phyloP scores from a whole-genome alignment of 2,888 invertebrate species.

The Brenthis daphne region DNA sequence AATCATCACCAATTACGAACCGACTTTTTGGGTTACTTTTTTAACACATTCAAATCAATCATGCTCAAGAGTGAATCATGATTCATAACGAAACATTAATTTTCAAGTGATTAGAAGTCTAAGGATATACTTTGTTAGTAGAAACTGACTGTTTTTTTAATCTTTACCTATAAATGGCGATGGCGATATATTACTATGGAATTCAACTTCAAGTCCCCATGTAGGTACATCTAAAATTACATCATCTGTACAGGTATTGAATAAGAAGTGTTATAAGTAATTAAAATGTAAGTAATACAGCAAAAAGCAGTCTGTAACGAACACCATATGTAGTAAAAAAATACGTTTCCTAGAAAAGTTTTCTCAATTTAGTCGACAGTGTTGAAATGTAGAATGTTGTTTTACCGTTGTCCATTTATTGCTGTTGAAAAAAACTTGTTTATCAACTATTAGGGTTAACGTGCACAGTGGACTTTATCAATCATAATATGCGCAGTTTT shows the following conservation, averaged over 20 bases:
- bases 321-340: slow-evolving; percentile 5
- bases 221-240: slow-evolving; percentile 4
- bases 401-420: slow-evolving; percentile 39
- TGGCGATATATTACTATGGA: too few species aligned
- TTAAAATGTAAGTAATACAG: slow-evolving; percentile 7
- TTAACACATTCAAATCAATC: too few species aligned
- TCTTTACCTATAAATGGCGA: too few species aligned
- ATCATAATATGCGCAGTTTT: not conserved
- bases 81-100: not conserved
- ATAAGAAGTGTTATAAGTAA: slow-evolving; percentile 2
- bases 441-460: slow-evolving; percentile 24
- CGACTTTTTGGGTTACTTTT: too few species aligned
- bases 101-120: not conserved
- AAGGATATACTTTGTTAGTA: too few species aligned
- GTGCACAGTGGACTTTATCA: slow-evolving; percentile 2
- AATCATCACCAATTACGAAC: too few species aligned
- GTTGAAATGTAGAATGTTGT: slow-evolving; percentile 41
- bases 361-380: slow-evolving; percentile 32
- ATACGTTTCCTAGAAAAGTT: slow-evolving; percentile 31
- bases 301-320: slow-evolving; percentile 6
- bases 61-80: too few species aligned
- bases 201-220: too few species aligned
- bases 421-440: slow-evolving; percentile 35
- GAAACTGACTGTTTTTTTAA: too few species aligned
- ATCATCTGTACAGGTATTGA: not conserved